These are phyloP conservation scores for Acanthopagrus latus DNA, from an alignment of 2,797 vertebrate species.

Conservation along the genomic window DNA sequence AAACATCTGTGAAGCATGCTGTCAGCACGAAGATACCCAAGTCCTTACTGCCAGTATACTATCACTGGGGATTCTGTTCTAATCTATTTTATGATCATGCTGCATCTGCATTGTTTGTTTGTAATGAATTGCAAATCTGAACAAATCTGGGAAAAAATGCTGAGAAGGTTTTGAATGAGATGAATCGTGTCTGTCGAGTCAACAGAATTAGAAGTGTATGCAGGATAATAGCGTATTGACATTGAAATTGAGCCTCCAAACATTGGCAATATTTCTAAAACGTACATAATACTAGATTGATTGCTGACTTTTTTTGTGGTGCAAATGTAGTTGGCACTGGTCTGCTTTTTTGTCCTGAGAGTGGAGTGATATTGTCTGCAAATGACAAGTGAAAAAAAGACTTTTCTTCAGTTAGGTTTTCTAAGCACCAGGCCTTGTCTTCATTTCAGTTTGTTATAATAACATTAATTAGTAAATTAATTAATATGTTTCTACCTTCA, in stretches of 20 bases:
- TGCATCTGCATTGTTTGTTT: slow-evolving; percentile 33
- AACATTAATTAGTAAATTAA: not conserved
- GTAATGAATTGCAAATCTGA: slow-evolving; percentile 38
- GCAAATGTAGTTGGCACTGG: slow-evolving; percentile 2
- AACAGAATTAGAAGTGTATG: slow-evolving; percentile 1
- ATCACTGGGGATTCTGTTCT: slow-evolving; percentile 1
- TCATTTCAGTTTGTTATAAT: slow-evolving; percentile 5
- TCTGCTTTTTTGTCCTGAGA: slow-evolving; percentile 5
- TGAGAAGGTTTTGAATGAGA: slow-evolving; percentile 16
- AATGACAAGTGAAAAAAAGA: slow-evolving; percentile 2
- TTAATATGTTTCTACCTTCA: slow-evolving; percentile 3
- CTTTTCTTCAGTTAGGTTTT: not conserved
- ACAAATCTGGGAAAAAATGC: slow-evolving; percentile 6
- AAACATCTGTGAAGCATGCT: slow-evolving; percentile 14
- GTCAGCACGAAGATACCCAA: slow-evolving; percentile 32
- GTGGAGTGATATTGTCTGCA: slow-evolving; percentile 1
- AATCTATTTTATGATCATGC: slow-evolving; percentile 8
- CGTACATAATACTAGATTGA: not conserved
- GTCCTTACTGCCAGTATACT: slow-evolving; percentile 38
- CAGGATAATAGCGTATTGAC: slow-evolving; percentile 2
- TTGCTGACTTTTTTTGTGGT: not conserved
- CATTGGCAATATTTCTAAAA: not conserved
- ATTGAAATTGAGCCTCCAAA: slow-evolving; percentile 3
- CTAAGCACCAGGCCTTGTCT: not conserved
- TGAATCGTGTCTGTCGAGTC: slow-evolving; percentile 11